Evolutionary conservation across 2,113 vertebrate species (phyloP).

Genomic region (Microcebus jonahi): DNA sequence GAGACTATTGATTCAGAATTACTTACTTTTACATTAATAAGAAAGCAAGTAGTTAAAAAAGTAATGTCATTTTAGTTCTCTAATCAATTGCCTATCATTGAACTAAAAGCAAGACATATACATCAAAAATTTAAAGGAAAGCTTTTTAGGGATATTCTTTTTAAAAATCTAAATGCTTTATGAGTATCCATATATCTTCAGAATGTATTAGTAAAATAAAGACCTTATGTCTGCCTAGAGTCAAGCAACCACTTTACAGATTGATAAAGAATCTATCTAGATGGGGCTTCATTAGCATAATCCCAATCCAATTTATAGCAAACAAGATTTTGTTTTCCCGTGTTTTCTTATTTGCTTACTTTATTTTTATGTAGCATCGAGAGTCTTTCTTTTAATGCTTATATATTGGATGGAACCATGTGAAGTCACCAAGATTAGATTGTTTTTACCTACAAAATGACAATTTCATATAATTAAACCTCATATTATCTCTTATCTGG

Average conservation of each 20-base stretch:
- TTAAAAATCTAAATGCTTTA: not conserved
- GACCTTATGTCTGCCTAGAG: not conserved
- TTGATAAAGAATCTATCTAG: not conserved
- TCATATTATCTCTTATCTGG: not conserved
- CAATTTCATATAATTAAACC: not conserved
- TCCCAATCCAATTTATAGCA: not conserved
- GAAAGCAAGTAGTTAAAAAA: not conserved
- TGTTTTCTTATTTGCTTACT: not conserved
- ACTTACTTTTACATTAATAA: not conserved
- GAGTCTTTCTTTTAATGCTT: not conserved
- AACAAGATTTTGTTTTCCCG: not conserved
- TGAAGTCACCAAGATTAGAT: not conserved
- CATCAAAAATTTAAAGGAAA: not conserved
- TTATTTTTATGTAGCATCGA: not conserved
- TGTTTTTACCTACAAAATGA: not conserved
- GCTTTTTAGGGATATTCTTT: not conserved
- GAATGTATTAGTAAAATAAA: not conserved
- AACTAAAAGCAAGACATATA: not conserved
- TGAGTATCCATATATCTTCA: not conserved
- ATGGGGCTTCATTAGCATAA: not conserved
- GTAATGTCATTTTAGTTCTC: slow-evolving; percentile 9
- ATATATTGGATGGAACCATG: not conserved
- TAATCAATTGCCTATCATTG: not conserved
- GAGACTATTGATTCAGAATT: not conserved
- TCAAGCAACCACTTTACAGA: not conserved